phyloP scores from a whole-genome alignment of 2,888 invertebrate genomes.

The Netelia melanura region DNA sequence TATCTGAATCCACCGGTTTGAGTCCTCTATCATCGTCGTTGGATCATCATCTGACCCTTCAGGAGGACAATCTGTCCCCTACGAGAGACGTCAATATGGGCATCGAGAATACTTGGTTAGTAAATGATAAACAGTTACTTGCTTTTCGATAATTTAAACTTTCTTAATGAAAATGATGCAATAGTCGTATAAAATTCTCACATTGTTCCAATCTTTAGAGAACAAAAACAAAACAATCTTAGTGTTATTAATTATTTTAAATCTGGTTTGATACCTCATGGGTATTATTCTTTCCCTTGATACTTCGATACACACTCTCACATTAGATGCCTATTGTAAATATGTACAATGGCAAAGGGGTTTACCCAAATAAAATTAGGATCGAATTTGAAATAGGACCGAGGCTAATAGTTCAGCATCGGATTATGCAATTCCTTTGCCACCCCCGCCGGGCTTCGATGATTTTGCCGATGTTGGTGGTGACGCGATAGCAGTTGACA shows the following conservation, averaged over 20 bases:
- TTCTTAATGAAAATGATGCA: background rate
- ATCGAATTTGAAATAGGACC: conserved; percentile 74
- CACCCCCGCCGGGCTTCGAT: conserved; percentile 79
- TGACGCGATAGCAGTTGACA: conserved; percentile 77
- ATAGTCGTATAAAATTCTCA: background rate
- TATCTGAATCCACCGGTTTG: conserved; percentile 81
- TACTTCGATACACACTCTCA: background rate
- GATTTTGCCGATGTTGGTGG: conserved; percentile 79
- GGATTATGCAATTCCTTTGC: conserved; percentile 81
- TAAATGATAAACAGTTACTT: conserved; percentile 14
- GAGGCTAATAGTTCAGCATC: conserved; percentile 81
- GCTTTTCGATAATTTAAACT: background rate
- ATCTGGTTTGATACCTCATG: background rate
- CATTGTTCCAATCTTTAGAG: background rate
- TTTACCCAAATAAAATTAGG: conserved; percentile 10
- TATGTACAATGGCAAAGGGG: background rate
- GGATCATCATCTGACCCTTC: conserved; percentile 80
- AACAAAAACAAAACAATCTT: background rate
- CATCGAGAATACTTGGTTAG: conserved; percentile 85
- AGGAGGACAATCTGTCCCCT: conserved; percentile 79
- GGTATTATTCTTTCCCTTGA: no score
- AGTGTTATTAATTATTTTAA: background rate
- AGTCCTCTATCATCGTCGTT: conserved; percentile 82
- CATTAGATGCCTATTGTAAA: background rate
- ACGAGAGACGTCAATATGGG: conserved; percentile 82